These are phyloP conservation scores for Parelbella ahira DNA, from an alignment of 2,888 invertebrate genomes.

Conservation along the genomic window DNA sequence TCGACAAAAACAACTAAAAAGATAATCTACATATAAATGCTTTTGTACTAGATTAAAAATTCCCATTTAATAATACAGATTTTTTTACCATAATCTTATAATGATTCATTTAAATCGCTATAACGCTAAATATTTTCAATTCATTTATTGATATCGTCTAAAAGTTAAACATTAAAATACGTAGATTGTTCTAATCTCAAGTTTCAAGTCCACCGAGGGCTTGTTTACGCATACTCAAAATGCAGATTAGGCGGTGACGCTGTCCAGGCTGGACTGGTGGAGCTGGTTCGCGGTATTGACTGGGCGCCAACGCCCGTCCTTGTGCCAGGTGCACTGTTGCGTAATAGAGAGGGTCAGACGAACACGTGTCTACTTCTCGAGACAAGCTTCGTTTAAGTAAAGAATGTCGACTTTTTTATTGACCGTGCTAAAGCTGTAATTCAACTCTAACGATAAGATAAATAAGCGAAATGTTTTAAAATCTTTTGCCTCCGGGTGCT, in stretches of 20 bases:
- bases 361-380: slow-evolving; percentile 13
- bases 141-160: no score
- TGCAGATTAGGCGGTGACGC: slow-evolving; percentile 13
- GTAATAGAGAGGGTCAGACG: slow-evolving; percentile 41
- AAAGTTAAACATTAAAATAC: no score
- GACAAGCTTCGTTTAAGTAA: slow-evolving; percentile 15
- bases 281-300: slow-evolving; percentile 29
- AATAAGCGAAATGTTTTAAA: slow-evolving; percentile 20
- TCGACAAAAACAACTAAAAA: no score
- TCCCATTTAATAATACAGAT: no score
- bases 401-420: slow-evolving; percentile 10
- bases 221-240: slow-evolving; percentile 12
- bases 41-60: no score
- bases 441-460: slow-evolving; percentile 24
- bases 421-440: slow-evolving; percentile 10
- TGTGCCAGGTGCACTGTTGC: slow-evolving; percentile 36
- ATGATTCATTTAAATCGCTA: no score
- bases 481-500: not conserved
- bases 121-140: no score
- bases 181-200: no score
- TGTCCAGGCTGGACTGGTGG: slow-evolving; percentile 12
- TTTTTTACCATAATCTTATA: no score
- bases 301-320: slow-evolving; percentile 39
- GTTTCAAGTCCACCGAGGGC: no score
- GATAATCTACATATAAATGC: no score